Evolutionary conservation across 1,140 invertebrate genomes (phyloP).

Genomic region (Sinella curviseta): DNA sequence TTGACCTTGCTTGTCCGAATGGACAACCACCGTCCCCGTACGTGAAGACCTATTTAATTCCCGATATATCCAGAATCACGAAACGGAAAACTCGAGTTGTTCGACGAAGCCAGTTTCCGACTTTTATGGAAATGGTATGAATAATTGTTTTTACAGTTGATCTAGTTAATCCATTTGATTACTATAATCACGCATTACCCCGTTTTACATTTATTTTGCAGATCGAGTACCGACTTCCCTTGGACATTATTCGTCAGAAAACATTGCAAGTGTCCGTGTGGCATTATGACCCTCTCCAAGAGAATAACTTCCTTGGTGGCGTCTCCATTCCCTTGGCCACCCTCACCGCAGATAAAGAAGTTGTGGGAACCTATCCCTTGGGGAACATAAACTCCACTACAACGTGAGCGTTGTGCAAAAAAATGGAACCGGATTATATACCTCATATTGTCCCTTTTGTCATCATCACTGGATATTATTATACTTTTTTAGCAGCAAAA

Average conservation of each 20-base stretch:
- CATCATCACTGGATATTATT: too few species aligned
- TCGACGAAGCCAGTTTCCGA: constrained; percentile 87
- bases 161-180: not conserved
- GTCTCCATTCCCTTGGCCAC: constrained; percentile 70
- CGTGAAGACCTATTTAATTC: constrained; percentile 89
- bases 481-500: too few species aligned
- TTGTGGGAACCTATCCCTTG: constrained; percentile 75
- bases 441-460: too few species aligned
- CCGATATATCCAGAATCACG: constrained; percentile 72
- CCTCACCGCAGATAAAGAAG: constrained; percentile 74
- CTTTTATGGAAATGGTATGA: constrained; percentile 93
- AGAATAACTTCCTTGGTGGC: constrained; percentile 91
- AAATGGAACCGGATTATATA: too few species aligned
- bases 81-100: constrained; percentile 95
- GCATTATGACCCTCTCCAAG: constrained; percentile 92
- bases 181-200: not conserved
- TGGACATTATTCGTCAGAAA: constrained; percentile 74
- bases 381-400: constrained; percentile 56
- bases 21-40: constrained; percentile 83
- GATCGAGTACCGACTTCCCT: constrained; percentile 83
- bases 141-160: not conserved
- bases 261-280: constrained; percentile 88
- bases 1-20: constrained; percentile 74
- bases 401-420: too few species aligned
- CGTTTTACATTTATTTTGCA: constrained; percentile 53